A percentile compares a stretch with the other conserved stretches of the same genome.
Conservation (phyloP, 2,113 vertebrate species). For the Eclectus roratus region DNA sequence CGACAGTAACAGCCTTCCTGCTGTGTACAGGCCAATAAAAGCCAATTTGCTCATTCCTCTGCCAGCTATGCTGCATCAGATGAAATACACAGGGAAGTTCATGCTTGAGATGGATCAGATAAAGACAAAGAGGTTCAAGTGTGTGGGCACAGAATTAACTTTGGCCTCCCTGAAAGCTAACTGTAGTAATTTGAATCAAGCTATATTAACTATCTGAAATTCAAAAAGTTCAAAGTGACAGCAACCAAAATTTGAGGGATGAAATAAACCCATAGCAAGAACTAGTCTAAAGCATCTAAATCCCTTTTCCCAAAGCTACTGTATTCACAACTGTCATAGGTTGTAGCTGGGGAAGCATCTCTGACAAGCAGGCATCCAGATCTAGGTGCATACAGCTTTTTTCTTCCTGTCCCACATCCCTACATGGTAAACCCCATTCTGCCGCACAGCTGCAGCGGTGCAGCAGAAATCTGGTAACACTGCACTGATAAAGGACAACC, state of each 20-base stretch:
- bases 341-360: not conserved
- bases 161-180: not conserved
- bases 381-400: not conserved
- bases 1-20: not conserved
- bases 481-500: not conserved
- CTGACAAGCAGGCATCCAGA: not conserved
- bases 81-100: constrained; percentile 14
- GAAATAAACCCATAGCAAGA: not conserved
- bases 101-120: constrained; percentile 13
- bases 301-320: not conserved
- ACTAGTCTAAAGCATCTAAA: not conserved
- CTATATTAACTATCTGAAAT: accelerated
- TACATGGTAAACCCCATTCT: not conserved
- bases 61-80: not conserved
- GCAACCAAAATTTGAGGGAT: not conserved
- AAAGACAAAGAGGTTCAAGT: not conserved
- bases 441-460: not conserved
- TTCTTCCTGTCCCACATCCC: not conserved
- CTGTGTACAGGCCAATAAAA: not conserved
- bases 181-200: not conserved
- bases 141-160: not conserved
- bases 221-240: not conserved
- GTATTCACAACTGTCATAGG: not conserved
- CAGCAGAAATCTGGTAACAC: not conserved
- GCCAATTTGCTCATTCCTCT: not conserved